These are phyloP conservation scores for Pygathrix nemaeus DNA, from an alignment of 2,113 vertebrate genomes.

Conservation along the genomic window DNA sequence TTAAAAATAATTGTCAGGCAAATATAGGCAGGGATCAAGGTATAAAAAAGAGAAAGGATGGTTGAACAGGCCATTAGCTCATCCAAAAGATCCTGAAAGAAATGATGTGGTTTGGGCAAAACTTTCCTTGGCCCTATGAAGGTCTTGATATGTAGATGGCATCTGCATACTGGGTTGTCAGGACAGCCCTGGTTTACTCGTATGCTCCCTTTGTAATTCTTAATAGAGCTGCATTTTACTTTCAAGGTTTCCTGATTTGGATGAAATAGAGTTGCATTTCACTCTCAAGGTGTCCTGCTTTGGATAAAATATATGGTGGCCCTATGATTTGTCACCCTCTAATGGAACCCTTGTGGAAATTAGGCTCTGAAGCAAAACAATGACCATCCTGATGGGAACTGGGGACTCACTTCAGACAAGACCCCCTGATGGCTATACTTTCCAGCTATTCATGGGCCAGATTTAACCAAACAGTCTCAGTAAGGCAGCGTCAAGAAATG, in stretches of 20 bases:
- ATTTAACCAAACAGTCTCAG: neutral
- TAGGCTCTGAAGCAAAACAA: neutral
- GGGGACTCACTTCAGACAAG: neutral
- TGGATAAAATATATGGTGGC: neutral
- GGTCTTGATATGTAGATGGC: neutral
- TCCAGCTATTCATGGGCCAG: too few species aligned
- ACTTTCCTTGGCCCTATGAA: neutral
- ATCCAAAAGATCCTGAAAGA: neutral
- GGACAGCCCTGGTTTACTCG: neutral
- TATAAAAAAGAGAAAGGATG: neutral
- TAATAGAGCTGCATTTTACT: neutral
- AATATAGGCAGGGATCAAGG: neutral
- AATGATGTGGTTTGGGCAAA: neutral
- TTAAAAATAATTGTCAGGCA: neutral
- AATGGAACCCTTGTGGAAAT: neutral
- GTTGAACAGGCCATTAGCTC: neutral
- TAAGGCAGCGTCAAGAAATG: neutral
- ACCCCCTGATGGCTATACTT: neutral
- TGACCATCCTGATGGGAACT: neutral
- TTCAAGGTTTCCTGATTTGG: neutral
- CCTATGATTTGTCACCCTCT: neutral
- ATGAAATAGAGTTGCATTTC: neutral
- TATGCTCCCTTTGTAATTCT: neutral
- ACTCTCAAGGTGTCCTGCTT: neutral
- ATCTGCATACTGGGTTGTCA: rapidly evolving